A percentile compares a stretch with the other conserved stretches of the same genome.
Conservation (phyloP, 2,797 vertebrate species). For the Enteromius unitaeniatus region DNA sequence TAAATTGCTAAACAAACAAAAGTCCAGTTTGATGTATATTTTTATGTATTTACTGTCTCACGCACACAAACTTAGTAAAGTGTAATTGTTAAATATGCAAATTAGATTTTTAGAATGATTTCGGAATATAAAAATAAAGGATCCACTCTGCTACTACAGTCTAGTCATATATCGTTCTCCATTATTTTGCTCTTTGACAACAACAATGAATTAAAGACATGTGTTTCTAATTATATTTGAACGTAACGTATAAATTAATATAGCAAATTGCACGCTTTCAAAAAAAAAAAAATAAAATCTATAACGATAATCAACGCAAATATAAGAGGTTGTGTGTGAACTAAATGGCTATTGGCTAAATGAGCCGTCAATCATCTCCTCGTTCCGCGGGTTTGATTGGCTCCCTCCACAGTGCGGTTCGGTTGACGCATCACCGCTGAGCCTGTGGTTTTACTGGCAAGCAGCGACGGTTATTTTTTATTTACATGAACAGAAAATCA, state of each 20-base stretch:
- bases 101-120: background rate
- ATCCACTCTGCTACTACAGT: too few species aligned
- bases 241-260: background rate
- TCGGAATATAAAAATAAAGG: background rate
- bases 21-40: background rate
- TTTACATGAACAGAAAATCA: slow-evolving; percentile 68
- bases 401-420: slow-evolving; percentile 39
- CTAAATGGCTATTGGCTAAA: slow-evolving; percentile 50
- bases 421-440: slow-evolving; percentile 57
- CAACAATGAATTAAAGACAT: background rate
- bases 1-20: background rate
- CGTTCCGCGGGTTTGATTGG: slow-evolving; percentile 13
- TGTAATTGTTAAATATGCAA: background rate
- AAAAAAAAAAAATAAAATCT: too few species aligned
- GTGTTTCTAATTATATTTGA: background rate
- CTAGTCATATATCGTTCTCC: background rate
- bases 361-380: slow-evolving; percentile 43
- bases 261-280: background rate
- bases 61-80: background rate
- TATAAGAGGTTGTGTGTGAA: background rate
- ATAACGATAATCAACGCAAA: background rate
- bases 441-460: slow-evolving; percentile 47
- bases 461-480: slow-evolving; percentile 66
- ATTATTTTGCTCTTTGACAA: background rate
- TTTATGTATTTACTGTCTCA: background rate